Base-by-base conservation (phyloP, 2,888 invertebrate species). In the Priocnemis perturbator region DNA sequence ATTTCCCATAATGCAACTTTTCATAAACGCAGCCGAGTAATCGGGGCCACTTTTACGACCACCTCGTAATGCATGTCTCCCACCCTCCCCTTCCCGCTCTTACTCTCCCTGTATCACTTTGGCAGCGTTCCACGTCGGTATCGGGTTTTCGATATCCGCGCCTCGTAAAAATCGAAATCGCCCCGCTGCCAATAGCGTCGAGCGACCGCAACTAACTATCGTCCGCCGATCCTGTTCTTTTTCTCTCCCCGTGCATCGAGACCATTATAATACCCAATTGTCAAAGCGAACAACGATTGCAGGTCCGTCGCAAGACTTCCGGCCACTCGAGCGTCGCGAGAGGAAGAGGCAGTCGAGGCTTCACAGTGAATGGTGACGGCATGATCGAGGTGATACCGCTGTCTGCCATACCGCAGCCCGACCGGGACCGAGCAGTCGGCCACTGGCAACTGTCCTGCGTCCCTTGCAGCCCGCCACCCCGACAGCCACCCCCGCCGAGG, bases 311-410 rank as follows among this genome's bases (percentile, higher is more conserved):
- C 72, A 81, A 66, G 72, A 77, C 80, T 5, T 81, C 81, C 11
- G 73, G 66, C 21, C 73, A 72, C 19, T 67, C 73, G 20, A 68
- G 73, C 11, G 37, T 11, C 37, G 11, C 11, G 1, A 37, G 11
- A 37, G 37, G 37, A 3, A 55, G 66, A 37, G 14, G 63, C 0
- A 81, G 73, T 50, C 76, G 81, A 1, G 80, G 69, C 50, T 83
- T 81, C 52, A 60, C 83, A 14, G 74, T 80, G 73, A 81, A 77
- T 67, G 79, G 74, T 48, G 83, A 84, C 58, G 81, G 85, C 52
- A 71, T 85, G 44, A 90, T 92, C 64, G 92, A 93, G 85, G 93
- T 93, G n/a, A 93, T 93, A 82, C 93, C 93, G 4, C 84, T 93
- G 48, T 91, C 92, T 1, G 92, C 92, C 67, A 91, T 92, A 74